Evolutionary conservation across 2,113 vertebrate genomes (phyloP), one percentile per base, ranked within the genome.

Genomic region (Epinephelus fuscoguttatus): DNA sequence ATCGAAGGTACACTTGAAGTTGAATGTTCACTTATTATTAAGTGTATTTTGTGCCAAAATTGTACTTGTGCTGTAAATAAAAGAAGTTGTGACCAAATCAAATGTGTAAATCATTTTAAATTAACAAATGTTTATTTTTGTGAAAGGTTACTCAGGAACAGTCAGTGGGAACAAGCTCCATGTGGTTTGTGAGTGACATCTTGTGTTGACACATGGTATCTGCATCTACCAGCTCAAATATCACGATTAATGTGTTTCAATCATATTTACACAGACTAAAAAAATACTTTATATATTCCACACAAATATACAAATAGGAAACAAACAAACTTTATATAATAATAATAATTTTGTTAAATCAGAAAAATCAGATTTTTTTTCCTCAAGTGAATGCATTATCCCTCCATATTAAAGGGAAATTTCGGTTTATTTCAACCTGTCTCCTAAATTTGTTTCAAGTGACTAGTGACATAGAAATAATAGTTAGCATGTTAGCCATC

Each of bases 11-110:
- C 74, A 78, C 74, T 73, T 70, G 69, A 86, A 73, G 75, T 72
- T 84, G 33, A 77, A 71, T 87, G 81, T 82, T 78, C 15, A 37
- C 37, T 64, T 84, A 78, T 91, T 88, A 88, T 61, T 30, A 64
- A 56, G 21, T 84, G 57, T 83, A 15, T 76, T 75, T 14, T 56
- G 84, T 92, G 84, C 75, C 81, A 85, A 85, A 88, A 81, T 63
- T 78, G 19, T 69, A 69, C 30, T 59, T 82, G 13, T 83, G 25
- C 21, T 86, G 81, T 81, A 86, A 87, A 89, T 88, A 83, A 84
- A 87, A 79, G 0, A 50, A 78, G 15, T 49, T 76, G 40, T 80
- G 64, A 84, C 45, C 64, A 89, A 86, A 89, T 88, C n/a, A 84
- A 57, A 62, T 55, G 12, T 59, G 40, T 70, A 25, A 70, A n/a